Evolutionary conservation across 2,888 invertebrate species (phyloP), one percentile per base, ranked within the genome.

Genomic region (Mythimna pallens): DNA sequence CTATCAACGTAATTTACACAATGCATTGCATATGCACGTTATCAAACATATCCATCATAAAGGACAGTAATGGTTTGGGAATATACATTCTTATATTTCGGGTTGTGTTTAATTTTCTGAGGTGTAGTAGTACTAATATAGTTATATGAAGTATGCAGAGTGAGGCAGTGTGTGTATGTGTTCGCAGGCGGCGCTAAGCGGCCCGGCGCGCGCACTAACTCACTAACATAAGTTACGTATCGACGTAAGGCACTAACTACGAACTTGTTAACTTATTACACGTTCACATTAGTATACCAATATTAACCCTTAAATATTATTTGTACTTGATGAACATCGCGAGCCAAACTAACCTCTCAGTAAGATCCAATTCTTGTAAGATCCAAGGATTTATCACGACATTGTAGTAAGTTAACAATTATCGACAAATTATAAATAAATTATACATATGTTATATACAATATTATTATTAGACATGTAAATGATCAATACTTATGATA

Each of bases 111-210:
- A 67, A 73, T 55, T 69, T 52, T 63, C 36, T 70, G 69, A 43
- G 74, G 65, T 80, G 67, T 81, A 54, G 68, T 83, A 62, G 73
- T 81, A 80, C 76, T 80, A 81, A 85, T 83, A 70, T 69, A 74
- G 54, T 61, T 75, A 71, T 61, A 65, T 74, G 12, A 82, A 78
- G 67, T 76, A 70, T 74, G 76, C 80, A 82, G 76, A 84, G 85
- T 82, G 85, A 81, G 82, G 83, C 88, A 90, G 91, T 74, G 80
- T 83, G 90, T 95, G 94, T 91, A 94, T 96, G 92, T 94, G 92
- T 95, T 94, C 94, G 91, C 96, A 96, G 96, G 92, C 96, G 96
- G 96, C 96, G 96, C 91, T 96, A 96, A 93, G 90, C 89, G 89
- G 90, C 82, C 86, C 88, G 91, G 88, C 88, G 91, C 89, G 92